Conservation (phyloP, 2,888 invertebrate genomes). For the Artemia sinica region DNA sequence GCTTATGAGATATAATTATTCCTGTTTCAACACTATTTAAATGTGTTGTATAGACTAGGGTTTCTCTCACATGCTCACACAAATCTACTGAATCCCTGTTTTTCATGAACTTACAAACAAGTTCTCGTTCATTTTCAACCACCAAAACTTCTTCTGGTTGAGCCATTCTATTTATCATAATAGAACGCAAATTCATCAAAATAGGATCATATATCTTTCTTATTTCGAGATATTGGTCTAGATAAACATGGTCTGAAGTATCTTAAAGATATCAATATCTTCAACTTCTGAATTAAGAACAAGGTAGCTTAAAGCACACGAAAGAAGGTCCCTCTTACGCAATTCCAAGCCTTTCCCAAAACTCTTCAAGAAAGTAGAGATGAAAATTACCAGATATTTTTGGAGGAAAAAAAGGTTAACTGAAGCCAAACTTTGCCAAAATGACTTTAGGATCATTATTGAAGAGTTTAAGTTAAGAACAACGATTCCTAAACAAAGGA, state of each 20-base stretch:
- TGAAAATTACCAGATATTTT: slow-evolving; percentile 88
- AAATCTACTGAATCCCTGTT: slow-evolving; percentile 98
- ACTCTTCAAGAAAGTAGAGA: slow-evolving; percentile 89
- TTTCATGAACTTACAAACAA: slow-evolving; percentile 98
- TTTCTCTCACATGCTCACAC: slow-evolving; percentile 98
- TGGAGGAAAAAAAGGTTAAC: no score
- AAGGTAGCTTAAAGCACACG: slow-evolving; percentile 56
- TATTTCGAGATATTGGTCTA: slow-evolving; percentile 22
- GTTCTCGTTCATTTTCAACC: slow-evolving; percentile 98
- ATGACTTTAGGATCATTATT: no score
- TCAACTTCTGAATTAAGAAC: slow-evolving; percentile 92
- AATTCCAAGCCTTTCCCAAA: slow-evolving; percentile 77
- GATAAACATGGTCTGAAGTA: slow-evolving; percentile 39
- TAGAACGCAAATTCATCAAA: slow-evolving; percentile 60
- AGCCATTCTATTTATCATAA: slow-evolving; percentile 99
- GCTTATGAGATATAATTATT: slow-evolving; percentile 93
- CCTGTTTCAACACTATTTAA: slow-evolving; percentile 95
- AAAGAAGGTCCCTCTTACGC: slow-evolving; percentile 42
- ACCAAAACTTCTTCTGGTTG: slow-evolving; percentile 98
- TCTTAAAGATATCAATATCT: slow-evolving; percentile 98
- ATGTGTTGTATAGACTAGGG: slow-evolving; percentile 92
- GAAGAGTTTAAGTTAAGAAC: no score
- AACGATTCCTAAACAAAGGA: no score
- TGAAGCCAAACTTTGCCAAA: no score
- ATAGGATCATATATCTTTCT: slow-evolving; percentile 53